Conservation (phyloP, 2,113 vertebrate genomes). For the Corythaixoides concolor region DNA sequence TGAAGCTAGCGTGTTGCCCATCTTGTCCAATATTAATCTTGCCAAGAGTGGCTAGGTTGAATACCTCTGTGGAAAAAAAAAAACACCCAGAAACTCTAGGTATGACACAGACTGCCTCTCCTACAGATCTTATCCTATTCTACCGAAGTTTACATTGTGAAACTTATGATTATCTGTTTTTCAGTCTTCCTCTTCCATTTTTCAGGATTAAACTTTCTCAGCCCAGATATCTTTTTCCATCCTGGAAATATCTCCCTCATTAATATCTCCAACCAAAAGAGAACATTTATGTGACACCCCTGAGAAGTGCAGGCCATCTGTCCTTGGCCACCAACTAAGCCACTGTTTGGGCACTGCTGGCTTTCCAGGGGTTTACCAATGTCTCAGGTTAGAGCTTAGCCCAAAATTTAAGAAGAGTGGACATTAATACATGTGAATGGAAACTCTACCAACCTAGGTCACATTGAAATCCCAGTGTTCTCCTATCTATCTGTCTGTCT, state of each 20-base stretch:
- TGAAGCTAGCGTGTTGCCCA: not conserved
- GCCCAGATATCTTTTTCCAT: not conserved
- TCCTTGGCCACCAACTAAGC: not conserved
- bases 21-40: not conserved
- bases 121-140: not conserved
- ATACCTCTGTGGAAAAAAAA: not conserved
- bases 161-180: not conserved
- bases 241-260: not conserved
- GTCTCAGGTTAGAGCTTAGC: not conserved
- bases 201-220: not conserved
- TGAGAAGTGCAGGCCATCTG: not conserved
- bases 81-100: not conserved
- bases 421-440: not conserved
- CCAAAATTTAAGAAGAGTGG: not conserved
- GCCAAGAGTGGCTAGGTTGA: not conserved
- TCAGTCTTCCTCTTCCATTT: not conserved
- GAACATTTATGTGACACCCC: not conserved
- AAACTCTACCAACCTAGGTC: not conserved
- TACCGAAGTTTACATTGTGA: not conserved
- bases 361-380: not conserved
- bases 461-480: not conserved
- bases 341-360: not conserved
- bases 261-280: not conserved
- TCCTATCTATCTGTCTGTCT: not conserved
- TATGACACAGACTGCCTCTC: not conserved